Evolutionary conservation across 2,113 vertebrate genomes (phyloP).

Genomic region (Cervus canadensis): DNA sequence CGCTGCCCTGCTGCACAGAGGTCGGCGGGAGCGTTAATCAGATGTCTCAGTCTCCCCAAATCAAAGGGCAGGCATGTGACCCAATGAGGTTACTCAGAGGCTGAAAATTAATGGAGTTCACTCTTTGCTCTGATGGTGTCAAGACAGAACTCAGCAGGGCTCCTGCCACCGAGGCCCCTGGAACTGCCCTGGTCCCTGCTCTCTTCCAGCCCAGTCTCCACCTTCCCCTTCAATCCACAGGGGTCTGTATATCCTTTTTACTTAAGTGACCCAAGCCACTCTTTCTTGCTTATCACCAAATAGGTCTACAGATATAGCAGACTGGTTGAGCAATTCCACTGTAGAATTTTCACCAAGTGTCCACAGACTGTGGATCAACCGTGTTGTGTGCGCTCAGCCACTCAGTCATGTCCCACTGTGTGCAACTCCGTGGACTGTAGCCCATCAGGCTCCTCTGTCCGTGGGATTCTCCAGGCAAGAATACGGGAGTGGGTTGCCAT

Average conservation of each 20-base stretch:
- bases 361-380: rapidly evolving
- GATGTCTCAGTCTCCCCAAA: background rate
- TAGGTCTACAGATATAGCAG: background rate
- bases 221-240: background rate
- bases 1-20: background rate
- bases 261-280: background rate
- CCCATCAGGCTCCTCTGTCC: background rate
- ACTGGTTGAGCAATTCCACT: background rate
- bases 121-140: background rate
- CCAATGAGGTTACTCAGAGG: background rate
- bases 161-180: background rate
- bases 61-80: too few species aligned
- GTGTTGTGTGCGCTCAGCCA: too few species aligned
- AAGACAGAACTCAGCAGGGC: background rate
- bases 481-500: background rate
- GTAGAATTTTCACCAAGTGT: background rate
- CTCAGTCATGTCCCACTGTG: too few species aligned
- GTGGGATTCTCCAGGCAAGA: background rate
- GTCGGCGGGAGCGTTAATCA: background rate
- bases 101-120: background rate
- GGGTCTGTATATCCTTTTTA: background rate
- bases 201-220: background rate
- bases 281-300: background rate
- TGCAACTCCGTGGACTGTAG: too few species aligned
- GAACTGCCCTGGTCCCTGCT: background rate